Evolutionary conservation across 2,113 vertebrate genomes (phyloP).

Genomic region (Hippopotamus amphibius): DNA sequence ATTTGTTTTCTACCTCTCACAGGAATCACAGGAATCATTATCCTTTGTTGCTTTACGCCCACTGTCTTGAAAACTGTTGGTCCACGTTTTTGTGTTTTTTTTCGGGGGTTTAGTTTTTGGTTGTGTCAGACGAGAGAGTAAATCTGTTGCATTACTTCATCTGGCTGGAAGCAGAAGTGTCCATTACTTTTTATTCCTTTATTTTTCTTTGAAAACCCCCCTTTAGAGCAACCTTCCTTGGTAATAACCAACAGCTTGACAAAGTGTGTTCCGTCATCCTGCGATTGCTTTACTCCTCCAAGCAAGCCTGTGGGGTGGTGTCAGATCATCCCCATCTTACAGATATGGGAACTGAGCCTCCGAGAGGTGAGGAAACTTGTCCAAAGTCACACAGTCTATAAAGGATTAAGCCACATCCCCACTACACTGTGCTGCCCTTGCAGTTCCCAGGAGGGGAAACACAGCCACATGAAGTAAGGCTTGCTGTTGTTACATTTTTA

Average conservation of each 20-base stretch:
- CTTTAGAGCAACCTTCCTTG: background rate
- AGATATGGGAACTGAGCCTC: background rate
- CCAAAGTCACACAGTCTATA: background rate
- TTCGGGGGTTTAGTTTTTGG: background rate
- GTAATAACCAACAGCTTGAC: background rate
- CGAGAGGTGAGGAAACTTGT: background rate
- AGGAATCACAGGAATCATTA: background rate
- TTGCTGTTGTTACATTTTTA: background rate
- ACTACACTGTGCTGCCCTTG: background rate
- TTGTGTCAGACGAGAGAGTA: background rate
- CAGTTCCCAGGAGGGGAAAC: background rate
- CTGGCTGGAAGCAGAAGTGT: background rate
- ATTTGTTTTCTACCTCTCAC: background rate
- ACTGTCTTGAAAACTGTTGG: background rate
- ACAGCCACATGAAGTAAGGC: background rate
- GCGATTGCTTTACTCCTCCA: background rate
- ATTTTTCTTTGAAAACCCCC: conserved; percentile 11
- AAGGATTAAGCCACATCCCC: background rate
- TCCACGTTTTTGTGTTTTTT: background rate
- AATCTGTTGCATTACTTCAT: background rate
- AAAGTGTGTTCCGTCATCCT: background rate
- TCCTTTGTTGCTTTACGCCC: background rate
- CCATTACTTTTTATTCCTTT: background rate
- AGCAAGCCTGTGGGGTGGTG: background rate
- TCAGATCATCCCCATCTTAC: background rate